Evolutionary conservation across 2,888 invertebrate genomes (phyloP).

Genomic region (Nymphalis urticae): DNA sequence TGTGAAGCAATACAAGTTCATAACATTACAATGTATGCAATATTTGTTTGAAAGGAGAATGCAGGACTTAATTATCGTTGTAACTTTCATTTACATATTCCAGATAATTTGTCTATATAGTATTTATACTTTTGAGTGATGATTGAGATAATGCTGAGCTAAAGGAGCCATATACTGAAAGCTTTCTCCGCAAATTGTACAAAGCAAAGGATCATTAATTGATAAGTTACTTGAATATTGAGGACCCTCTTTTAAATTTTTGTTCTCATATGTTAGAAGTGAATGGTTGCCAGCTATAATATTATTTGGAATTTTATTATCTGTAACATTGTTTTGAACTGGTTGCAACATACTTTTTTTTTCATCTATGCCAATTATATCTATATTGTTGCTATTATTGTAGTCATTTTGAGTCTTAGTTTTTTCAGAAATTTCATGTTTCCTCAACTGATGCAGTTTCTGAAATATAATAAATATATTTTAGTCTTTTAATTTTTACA

Average conservation of each 20-base stretch:
- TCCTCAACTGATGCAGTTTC: constrained; percentile 70
- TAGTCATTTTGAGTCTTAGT: constrained; percentile 54
- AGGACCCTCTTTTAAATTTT: constrained; percentile 30
- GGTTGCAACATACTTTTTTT: constrained; percentile 56
- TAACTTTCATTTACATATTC: too few species aligned
- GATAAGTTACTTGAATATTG: constrained; percentile 22
- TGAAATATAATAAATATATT: constrained; percentile 48
- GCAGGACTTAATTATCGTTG: too few species aligned
- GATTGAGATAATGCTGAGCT: constrained; percentile 62
- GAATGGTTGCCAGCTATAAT: constrained; percentile 45
- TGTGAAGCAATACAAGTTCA: too few species aligned
- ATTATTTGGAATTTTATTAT: constrained; percentile 53
- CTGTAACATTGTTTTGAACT: constrained; percentile 48
- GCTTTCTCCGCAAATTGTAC: constrained; percentile 62
- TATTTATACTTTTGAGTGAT: constrained; percentile 56
- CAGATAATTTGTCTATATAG: neutral
- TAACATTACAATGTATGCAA: too few species aligned
- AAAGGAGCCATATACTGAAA: constrained; percentile 60
- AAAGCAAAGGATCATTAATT: constrained; percentile 50
- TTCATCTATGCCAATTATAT: constrained; percentile 67
- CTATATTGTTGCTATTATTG: constrained; percentile 59
- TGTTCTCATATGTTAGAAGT: constrained; percentile 42
- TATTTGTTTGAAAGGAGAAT: too few species aligned
- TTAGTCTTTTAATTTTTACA: neutral
- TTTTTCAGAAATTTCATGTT: constrained; percentile 56